Evolutionary conservation across 2,113 vertebrate species (phyloP), one percentile per base, ranked within the genome.

Genomic region (Struthio camelus): DNA sequence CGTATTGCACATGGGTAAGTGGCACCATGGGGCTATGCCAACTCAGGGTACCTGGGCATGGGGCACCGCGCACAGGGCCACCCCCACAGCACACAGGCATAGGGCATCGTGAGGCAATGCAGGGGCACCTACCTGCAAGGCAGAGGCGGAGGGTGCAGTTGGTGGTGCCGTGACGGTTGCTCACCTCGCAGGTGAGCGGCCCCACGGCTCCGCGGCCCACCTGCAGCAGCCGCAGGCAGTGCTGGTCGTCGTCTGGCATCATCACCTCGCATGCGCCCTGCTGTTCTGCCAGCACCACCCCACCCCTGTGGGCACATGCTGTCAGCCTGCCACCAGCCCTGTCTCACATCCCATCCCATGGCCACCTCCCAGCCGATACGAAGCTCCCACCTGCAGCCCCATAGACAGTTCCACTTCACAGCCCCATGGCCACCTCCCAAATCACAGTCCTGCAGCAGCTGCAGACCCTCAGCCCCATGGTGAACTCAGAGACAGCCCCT

Each of bases 221-320:
- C 10, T 89, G 96, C 90, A 98, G 97, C 87, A 99, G 98, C 90
- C 91, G 98, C 90, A 99, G 98, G 8, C 98, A 98, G 97, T 99
- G 99, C 96, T 99, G 99, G 97, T 99, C 98, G 0, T 99, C 99
- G 2, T 99, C 99, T 0, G 99, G 99, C 99, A 99, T 99, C 51
- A 84, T 98, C 98, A 99, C 97, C 97, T 99, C 99, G 1, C 98
- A 99, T 2, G 96, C 56, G 42, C 98, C 98, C 1, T 98, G 97
- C 73, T 97, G 97, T 10, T 97, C 98, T 48, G 95, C 96, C 58
- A 99, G 97, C 30, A 98, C 97, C 56, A 96, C 96, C 56, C 98
- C 98, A 5, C 95, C 98, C 98, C 99, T 99, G 97, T 10, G 46
- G 79, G 75, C 46, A 93, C 66, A 94, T 7, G 30, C 14, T 79